A percentile compares a stretch with the other conserved stretches of the same genome.
These are phyloP conservation scores for Euura lappo DNA, from an alignment of 1,140 invertebrate species.

Conservation along the genomic window DNA sequence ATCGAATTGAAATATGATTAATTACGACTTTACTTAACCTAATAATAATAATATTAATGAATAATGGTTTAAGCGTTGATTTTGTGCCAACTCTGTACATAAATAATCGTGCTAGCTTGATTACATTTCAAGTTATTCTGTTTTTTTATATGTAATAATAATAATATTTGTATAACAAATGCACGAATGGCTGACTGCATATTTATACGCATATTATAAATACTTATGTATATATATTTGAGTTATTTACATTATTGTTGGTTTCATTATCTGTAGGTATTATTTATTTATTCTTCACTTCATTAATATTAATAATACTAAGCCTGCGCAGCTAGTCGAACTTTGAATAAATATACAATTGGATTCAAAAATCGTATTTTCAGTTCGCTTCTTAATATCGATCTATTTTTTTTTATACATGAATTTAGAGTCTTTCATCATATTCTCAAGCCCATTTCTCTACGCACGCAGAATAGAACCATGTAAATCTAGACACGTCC, in stretches of 20 bases:
- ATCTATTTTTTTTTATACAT: no score
- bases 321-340: neutral
- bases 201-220: slow-evolving; percentile 32
- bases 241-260: slow-evolving; percentile 16
- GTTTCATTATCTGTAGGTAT: neutral
- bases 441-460: no score
- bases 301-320: slow-evolving; percentile 18
- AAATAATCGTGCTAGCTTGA: slow-evolving; percentile 24
- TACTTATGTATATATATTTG: neutral
- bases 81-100: slow-evolving; percentile 38
- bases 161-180: slow-evolving; percentile 20
- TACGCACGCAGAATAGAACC: no score
- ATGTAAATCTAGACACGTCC: no score
- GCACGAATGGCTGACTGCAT: slow-evolving; percentile 34
- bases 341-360: neutral
- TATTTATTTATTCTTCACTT: neutral
- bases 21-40: no score
- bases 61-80: slow-evolving; percentile 2
- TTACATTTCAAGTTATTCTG: neutral
- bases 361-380: slow-evolving; percentile 21
- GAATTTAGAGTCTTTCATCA: no score
- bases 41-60: neutral
- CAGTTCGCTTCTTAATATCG: neutral
- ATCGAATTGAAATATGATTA: no score
- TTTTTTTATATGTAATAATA: neutral